These are phyloP conservation scores for Eudasyphora cyanicolor DNA, from an alignment of 2,888 invertebrate genomes.

Conservation along the genomic window DNA sequence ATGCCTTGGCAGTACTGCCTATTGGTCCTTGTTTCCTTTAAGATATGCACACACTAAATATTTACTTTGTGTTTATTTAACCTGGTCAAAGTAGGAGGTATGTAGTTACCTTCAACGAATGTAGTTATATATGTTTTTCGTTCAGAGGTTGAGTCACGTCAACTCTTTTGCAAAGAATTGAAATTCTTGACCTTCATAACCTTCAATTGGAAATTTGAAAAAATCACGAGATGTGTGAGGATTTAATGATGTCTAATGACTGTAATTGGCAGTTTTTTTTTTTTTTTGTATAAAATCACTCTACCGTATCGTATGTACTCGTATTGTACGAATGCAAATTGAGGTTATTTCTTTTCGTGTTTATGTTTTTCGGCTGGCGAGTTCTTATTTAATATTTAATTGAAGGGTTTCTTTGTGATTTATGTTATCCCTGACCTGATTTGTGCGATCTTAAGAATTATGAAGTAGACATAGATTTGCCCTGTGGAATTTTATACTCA, in stretches of 20 bases:
- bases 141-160: conserved; percentile 51
- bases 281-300: not conserved
- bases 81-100: too few relatives aligned
- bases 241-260: conserved; percentile 15
- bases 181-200: conserved; percentile 57
- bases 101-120: too few relatives aligned
- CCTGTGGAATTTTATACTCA: too few relatives aligned
- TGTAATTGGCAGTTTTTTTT: not conserved
- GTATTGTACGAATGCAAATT: not conserved
- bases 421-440: not conserved
- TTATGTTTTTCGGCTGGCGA: not conserved
- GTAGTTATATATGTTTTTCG: not conserved
- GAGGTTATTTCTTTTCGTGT: not conserved
- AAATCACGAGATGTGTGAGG: conserved; percentile 56
- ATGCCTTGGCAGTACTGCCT: not conserved
- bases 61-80: conserved; percentile 41
- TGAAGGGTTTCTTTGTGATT: not conserved
- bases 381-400: not conserved
- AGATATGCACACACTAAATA: conserved; percentile 47
- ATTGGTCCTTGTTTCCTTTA: conserved; percentile 39
- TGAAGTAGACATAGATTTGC: too few relatives aligned
- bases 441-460: not conserved
- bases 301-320: not conserved
- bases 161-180: conserved; percentile 33
- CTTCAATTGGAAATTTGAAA: conserved; percentile 49